Evolutionary conservation across 2,888 invertebrate genomes (phyloP), one percentile per base, ranked within the genome.

Genomic region (Oscheius sp.): DNA sequence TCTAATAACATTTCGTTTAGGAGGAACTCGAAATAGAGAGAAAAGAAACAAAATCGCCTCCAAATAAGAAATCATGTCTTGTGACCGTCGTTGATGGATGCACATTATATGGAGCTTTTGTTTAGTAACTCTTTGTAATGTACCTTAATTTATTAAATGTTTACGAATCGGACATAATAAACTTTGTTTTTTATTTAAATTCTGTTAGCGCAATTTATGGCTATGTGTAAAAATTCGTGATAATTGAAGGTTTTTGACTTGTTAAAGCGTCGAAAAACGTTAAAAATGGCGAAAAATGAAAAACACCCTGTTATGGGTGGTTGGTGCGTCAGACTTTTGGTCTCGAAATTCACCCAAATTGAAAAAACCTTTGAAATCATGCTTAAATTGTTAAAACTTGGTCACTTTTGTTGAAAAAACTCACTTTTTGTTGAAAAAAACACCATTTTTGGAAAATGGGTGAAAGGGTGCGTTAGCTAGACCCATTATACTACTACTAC

Each of bases 1-100:
- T 75, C 17, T 74, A 75, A 75, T 65, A 70, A 71, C 57, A 17
- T 73, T 74, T 74, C 53, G 64, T 73, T 73, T 65, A 74, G 73
- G 68, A 74, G 55, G 72, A 74, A 63, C 69, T 73, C 25, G 65
- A 29, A 42, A 74, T 74, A 52, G 73, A 73, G 61, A n/a, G 42
- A 25, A 45, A 73, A 61, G 31, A 61, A 37, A 69, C 52, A 61
- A 52, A 73, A 73, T 71, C 74, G 70, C 74, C 74, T 52, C 72
- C 70, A 29, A 3, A 25, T 23, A 74, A 74, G 74, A 74, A 71
- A 65, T 42, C 70, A 37, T 15, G 34, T 34, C 33, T 70, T 34
- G 48, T 66, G 73, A 64, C 65, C 58, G 70, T 76, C 34, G 29
- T 71, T 69, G 74, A 75, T 39, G 74, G 74, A 42, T n/a, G n/a